Evolutionary conservation across 1,140 invertebrate genomes (phyloP), one percentile per base, ranked within the genome.

Genomic region (Palaemon carinicauda): DNA sequence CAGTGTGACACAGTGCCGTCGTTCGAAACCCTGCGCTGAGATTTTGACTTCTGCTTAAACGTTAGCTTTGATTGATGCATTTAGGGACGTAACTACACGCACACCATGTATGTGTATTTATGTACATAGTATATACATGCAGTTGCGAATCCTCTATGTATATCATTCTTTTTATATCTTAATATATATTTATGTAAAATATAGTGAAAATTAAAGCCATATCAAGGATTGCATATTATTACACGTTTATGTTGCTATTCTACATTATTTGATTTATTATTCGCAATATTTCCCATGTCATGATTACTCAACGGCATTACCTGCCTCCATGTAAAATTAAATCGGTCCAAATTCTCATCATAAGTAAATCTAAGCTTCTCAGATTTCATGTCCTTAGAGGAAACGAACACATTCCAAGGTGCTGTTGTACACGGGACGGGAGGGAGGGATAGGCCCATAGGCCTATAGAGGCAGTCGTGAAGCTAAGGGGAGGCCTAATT

Each of bases 351-450:
- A n/a, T n/a, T n/a, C n/a, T n/a, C n/a, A n/a, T n/a, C n/a, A n/a
- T n/a, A 41, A 41, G 1, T 12, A 9, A 4, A 9, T 41, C 41
- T 41, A 12, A 41, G 12, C 41, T 41, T 41, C 41, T 41, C 41
- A 3, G 1, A 12, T 41, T 41, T 41, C 41, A 41, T 12, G 41
- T 41, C 56, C n/a, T 27, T 1, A 60, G 31, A 29, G 54, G 79
- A 80, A 50, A n/a, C 79, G 79, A 80, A 80, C 79, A 69, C 79
- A 80, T 80, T 80, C 79, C 79, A 80, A 80, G 79, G 79, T 65
- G 79, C 53, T 80, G 79, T 33, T 41, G 79, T 79, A 79, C 75
- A 19, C 51, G 75, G 75, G 21, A 15, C 21, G 75, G n/a, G 52
- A 50, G 50, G 54, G 29, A 17, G 74, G 29, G 56, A 69, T 60